Conservation (phyloP, 2,797 vertebrate species). For the Rhynchonycteris naso region DNA sequence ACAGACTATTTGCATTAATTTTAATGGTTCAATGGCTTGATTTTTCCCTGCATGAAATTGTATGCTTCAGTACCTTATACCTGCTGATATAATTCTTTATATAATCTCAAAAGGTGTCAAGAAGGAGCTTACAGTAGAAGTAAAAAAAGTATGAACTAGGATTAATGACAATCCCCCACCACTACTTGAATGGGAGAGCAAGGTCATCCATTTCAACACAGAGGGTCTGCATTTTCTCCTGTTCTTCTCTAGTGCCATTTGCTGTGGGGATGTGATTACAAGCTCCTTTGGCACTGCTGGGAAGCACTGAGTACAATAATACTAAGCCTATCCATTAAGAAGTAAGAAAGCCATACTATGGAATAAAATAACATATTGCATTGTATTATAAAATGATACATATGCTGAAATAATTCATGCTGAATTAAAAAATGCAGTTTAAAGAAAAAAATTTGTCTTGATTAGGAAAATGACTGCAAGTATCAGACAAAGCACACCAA, state of each 20-base stretch:
- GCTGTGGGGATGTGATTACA: neutral
- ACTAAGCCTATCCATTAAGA: neutral
- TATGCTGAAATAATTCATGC: neutral
- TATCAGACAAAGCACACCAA: neutral
- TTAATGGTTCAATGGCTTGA: conserved; percentile 55
- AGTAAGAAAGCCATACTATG: neutral
- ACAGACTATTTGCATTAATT: conserved; percentile 66
- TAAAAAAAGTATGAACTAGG: conserved; percentile 27
- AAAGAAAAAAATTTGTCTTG: neutral
- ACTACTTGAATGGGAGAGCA: neutral
- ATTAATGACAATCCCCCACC: neutral
- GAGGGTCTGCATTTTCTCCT: neutral
- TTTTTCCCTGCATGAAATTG: conserved; percentile 63
- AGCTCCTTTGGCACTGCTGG: neutral
- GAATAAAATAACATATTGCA: neutral
- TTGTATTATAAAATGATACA: neutral
- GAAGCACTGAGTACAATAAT: neutral
- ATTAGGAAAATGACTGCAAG: neutral
- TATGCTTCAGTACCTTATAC: conserved; percentile 36
- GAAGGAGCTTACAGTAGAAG: conserved; percentile 58
- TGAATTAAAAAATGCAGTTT: neutral
- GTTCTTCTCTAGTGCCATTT: neutral
- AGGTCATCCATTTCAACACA: neutral
- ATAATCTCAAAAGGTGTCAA: conserved; percentile 63
- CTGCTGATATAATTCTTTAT: conserved; percentile 54